Percentiles rank a stretch among this genome's conserved stretches.
These are phyloP conservation scores for Harpagus bidentatus DNA, from an alignment of 2,113 vertebrate species.

Conservation along the genomic window DNA sequence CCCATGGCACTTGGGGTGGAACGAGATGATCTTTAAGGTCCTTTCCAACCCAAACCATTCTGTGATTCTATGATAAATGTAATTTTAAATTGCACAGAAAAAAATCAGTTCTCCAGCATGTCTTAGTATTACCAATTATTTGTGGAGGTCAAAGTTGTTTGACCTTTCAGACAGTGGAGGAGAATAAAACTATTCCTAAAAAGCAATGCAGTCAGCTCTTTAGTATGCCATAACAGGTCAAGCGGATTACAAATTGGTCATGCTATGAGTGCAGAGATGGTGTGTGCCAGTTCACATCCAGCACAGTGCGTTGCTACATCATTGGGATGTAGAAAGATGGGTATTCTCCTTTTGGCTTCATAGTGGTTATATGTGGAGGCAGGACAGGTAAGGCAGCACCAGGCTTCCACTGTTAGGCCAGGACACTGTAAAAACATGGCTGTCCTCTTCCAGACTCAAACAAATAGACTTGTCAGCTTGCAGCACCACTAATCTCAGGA, in stretches of 20 bases:
- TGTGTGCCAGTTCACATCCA: neutral
- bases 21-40: too few species aligned
- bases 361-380: neutral
- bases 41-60: too few species aligned
- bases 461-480: neutral
- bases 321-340: too few species aligned
- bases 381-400: neutral
- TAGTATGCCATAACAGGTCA: neutral
- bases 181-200: neutral
- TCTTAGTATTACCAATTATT: neutral
- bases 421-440: neutral
- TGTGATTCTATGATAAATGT: too few species aligned
- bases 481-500: neutral
- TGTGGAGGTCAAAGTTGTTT: neutral
- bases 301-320: accelerated
- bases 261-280: neutral
- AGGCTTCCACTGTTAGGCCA: neutral
- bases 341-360: neutral
- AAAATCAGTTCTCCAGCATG: too few species aligned
- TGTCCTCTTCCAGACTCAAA: neutral
- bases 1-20: too few species aligned
- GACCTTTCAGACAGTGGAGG: neutral
- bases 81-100: neutral
- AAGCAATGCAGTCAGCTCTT: neutral
- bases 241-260: neutral